Evolutionary conservation across 2,797 vertebrate species (phyloP), one percentile per base, ranked within the genome.

Genomic region (Botia almorhae): DNA sequence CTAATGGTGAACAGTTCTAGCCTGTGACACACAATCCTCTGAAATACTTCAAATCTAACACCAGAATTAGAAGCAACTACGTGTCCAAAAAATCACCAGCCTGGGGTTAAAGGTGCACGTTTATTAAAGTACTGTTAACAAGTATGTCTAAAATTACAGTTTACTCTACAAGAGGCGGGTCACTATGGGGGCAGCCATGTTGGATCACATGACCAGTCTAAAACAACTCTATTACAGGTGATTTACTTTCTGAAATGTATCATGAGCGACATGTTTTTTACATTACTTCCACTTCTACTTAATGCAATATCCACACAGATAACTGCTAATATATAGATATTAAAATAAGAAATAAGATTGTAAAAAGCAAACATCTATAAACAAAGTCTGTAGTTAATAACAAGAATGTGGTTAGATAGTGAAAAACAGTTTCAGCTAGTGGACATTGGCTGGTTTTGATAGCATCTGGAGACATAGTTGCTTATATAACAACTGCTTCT

Each of bases 401-500:
- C 23, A 26, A 26, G 23, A 26, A 26, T 26, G 23, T 26, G 23
- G 23, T 26, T 26, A 43, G 10, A 11, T 10, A 11, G 1, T 46
- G 10, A 11, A 46, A 46, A 46, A 11, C 43, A 46, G 1, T 7
- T 21, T 11, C 16, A 10, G 14, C 17, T 14, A 7, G 3, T 75
- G 69, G 7, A 51, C 7, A 14, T 12, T 5, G 0, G 17, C 78
- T 1, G 43, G 48, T 74, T 0, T 29, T 23, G 76, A 67, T 51
- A 4, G 72, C n/a, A 79, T 39, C 56, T 64, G 58, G 79, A 90
- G 39, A 88, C 89, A 87, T 90, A 89, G 89, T 50, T 93, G 90
- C 93, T 94, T 91, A 87, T 89, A 93, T 90, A 83, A 69, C 29
- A 50, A 80, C 83, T 76, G 65, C 1, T 74, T 43, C 61, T 87